Evolutionary conservation across 2,888 invertebrate genomes (phyloP), one percentile per base, ranked within the genome.

Genomic region (Disparrhopalites patrizii): DNA sequence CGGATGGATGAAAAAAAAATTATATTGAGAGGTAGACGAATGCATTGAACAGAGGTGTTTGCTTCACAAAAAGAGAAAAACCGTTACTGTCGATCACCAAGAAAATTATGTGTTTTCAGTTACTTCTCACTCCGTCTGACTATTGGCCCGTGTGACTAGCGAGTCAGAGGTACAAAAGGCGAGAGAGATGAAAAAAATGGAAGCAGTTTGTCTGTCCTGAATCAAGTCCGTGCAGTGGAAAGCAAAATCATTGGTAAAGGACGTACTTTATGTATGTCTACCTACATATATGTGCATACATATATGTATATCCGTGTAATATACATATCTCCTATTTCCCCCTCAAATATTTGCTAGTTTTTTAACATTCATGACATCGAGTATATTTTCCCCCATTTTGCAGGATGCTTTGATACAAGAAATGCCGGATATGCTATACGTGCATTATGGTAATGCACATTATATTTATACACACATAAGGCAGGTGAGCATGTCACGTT

Each of bases 51-150:
- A 36, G 10, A 36, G n/a, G n/a, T n/a, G n/a, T n/a, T n/a, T n/a
- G n/a, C n/a, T n/a, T n/a, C n/a, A n/a, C n/a, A n/a, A 20, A 43
- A n/a, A 15, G n/a, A 43, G 30, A 28, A 52, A 52, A 10, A 52
- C 2, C 30, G 28, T 28, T 51, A 20, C 52, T 25, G 52, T 52
- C 52, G 28, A 52, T 52, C 27, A 43, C 43, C 28, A 52, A 23
- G n/a, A n/a, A 57, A 57, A 38, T 57, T 57, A 57, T 57, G 57
- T 40, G 40, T 57, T 40, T 38, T 57, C 40, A 57, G 57, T 30
- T 52, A 4, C 15, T 13, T 7, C 43, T 43, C 13, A 43, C 51
- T 51, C n/a, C 18, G 52, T 23, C 30, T 52, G 31, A 52, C n/a
- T n/a, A n/a, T n/a, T n/a, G n/a, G n/a, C n/a, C n/a, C n/a, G n/a